Percentiles rank a stretch among this genome's conserved stretches.
Evolutionary conservation across 2,113 vertebrate species (phyloP).

Genomic region (Nicator chloris): DNA sequence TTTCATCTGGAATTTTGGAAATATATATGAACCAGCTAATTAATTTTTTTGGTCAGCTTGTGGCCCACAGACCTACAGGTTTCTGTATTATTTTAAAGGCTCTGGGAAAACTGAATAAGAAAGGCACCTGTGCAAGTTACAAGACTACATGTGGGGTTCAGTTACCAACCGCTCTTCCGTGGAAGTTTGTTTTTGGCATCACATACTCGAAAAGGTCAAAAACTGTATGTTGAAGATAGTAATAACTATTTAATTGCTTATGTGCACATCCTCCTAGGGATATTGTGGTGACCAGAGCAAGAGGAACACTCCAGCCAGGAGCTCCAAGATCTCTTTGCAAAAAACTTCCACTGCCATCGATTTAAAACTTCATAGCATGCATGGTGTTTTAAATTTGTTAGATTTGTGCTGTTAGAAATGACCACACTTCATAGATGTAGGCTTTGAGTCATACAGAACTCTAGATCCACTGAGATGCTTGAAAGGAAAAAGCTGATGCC

Average conservation of each 20-base stretch:
- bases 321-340: not conserved
- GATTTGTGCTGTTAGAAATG: not conserved
- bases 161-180: not conserved
- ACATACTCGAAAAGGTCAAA: not conserved
- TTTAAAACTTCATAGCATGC: not conserved
- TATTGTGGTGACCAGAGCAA: not conserved
- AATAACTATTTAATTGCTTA: not conserved
- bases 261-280: not conserved
- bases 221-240: not conserved
- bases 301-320: not conserved
- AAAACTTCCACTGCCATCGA: not conserved
- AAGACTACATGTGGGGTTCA: not conserved
- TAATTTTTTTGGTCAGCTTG: not conserved
- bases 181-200: not conserved
- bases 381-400: not conserved
- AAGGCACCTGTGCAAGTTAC: not conserved
- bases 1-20: not conserved
- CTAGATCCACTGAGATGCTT: not conserved
- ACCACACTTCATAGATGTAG: not conserved
- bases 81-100: not conserved
- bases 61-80: not conserved
- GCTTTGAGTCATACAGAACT: not conserved
- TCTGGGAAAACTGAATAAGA: not conserved
- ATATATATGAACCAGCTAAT: accelerated
- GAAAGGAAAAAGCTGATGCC: not conserved